Evolutionary conservation across 2,888 invertebrate species (phyloP).

Genomic region (Dryococelus australis): DNA sequence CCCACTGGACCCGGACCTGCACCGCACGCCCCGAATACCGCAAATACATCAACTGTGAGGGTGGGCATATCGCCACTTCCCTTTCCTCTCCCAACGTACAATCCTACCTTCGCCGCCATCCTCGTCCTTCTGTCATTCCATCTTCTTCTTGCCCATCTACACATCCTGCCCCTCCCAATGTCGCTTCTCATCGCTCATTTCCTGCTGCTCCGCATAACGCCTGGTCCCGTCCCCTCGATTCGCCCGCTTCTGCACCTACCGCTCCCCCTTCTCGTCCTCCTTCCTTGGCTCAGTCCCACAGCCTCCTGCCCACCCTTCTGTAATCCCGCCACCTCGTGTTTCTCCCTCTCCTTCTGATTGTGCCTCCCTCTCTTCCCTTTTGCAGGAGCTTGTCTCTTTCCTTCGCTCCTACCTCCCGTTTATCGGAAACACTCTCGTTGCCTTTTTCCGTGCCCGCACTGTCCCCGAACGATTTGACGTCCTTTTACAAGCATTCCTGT

Average conservation of each 20-base stretch:
- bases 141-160: not conserved
- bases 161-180: not conserved
- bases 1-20: not conserved
- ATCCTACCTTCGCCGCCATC: not conserved
- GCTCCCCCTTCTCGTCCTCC: not conserved
- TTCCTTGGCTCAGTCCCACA: not conserved
- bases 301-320: conserved; percentile 13
- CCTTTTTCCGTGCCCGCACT: not conserved
- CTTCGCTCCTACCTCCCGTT: not conserved
- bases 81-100: not conserved
- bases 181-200: not conserved
- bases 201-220: not conserved
- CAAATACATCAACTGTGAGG: not conserved
- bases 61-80: not conserved
- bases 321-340: conserved; percentile 12
- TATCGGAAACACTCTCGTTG: conserved; percentile 22
- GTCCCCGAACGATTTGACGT: not conserved
- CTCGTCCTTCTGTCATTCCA: too few species aligned
- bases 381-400: not conserved
- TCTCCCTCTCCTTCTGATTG: not conserved
- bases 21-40: not conserved
- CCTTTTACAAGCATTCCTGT: not conserved
- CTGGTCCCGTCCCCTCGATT: not conserved
- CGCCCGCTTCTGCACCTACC: too few species aligned
- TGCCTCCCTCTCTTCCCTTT: not conserved